Percentiles rank a stretch among this genome's conserved stretches.
These are phyloP conservation scores for Perodicticus potto DNA, from an alignment of 2,797 vertebrate species.

Conservation along the genomic window DNA sequence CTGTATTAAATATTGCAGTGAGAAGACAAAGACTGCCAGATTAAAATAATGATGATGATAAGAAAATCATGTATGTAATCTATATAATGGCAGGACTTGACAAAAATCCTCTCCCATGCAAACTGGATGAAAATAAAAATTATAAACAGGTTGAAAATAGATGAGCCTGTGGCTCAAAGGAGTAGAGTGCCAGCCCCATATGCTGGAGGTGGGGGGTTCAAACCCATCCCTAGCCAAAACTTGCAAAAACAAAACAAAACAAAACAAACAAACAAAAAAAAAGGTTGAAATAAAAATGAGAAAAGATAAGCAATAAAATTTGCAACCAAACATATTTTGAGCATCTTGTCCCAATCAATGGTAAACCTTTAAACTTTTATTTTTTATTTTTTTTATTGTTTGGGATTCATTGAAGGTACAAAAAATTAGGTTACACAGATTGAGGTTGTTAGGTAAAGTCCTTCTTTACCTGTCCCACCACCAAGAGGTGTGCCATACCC, in stretches of 20 bases:
- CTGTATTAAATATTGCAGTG: background rate
- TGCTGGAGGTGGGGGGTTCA: too few species aligned
- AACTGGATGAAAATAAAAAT: background rate
- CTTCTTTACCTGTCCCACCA: too few species aligned
- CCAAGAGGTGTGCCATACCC: too few species aligned
- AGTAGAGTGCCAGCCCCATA: too few species aligned
- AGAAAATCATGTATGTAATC: background rate
- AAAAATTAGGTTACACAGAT: too few species aligned
- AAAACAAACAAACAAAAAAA: too few species aligned
- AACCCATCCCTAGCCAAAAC: too few species aligned
- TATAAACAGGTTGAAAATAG: background rate
- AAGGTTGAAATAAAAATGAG: background rate
- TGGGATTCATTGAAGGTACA: too few species aligned
- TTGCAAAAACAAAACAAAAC: too few species aligned
- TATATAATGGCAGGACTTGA: background rate
- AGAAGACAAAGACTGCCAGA: background rate
- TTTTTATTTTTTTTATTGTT: too few species aligned
- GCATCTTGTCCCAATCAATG: background rate
- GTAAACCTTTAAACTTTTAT: background rate
- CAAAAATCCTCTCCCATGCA: constrained; percentile 8
- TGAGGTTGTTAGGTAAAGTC: too few species aligned
- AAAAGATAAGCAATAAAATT: background rate
- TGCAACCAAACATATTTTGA: background rate
- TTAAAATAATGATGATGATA: background rate
- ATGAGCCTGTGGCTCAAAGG: too few species aligned